Evolutionary conservation across 2,888 invertebrate genomes (phyloP).

Genomic region (Caenorhabditis sinica): DNA sequence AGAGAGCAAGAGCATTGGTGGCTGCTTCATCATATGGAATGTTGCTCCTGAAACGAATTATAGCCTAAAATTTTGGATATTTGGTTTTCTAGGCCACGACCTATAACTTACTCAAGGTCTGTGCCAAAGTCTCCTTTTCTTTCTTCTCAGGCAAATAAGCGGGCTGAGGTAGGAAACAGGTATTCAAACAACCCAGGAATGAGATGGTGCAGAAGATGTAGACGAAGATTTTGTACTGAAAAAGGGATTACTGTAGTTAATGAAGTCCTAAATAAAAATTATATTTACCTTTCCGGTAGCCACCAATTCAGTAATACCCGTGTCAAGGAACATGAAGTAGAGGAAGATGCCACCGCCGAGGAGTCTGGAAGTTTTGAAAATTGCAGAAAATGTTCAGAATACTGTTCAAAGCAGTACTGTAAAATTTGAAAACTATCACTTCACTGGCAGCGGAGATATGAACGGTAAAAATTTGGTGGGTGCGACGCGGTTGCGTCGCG

Average conservation of each 20-base stretch:
- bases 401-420: no score
- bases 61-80: background rate
- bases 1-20: slow-evolving; percentile 51
- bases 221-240: slow-evolving; percentile 50
- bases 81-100: background rate
- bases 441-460: no score
- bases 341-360: slow-evolving; percentile 62
- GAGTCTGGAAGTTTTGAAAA: slow-evolving; percentile 42
- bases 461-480: no score
- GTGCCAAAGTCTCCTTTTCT: slow-evolving; percentile 29
- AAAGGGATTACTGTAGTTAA: background rate
- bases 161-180: slow-evolving; percentile 34
- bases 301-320: slow-evolving; percentile 47
- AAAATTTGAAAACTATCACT: no score
- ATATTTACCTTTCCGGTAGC: slow-evolving; percentile 24
- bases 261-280: background rate
- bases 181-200: slow-evolving; percentile 36
- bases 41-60: slow-evolving; percentile 33
- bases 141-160: slow-evolving; percentile 52
- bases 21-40: slow-evolving; percentile 46
- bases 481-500: no score
- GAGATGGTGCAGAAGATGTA: slow-evolving; percentile 50
- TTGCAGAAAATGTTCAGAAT: background rate
- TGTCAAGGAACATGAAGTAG: slow-evolving; percentile 57
- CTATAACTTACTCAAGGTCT: slow-evolving; percentile 47